Percentiles rank a stretch among this genome's conserved stretches.
Evolutionary conservation across 2,888 invertebrate genomes (phyloP).

Genomic region (Macrophya annulata): DNA sequence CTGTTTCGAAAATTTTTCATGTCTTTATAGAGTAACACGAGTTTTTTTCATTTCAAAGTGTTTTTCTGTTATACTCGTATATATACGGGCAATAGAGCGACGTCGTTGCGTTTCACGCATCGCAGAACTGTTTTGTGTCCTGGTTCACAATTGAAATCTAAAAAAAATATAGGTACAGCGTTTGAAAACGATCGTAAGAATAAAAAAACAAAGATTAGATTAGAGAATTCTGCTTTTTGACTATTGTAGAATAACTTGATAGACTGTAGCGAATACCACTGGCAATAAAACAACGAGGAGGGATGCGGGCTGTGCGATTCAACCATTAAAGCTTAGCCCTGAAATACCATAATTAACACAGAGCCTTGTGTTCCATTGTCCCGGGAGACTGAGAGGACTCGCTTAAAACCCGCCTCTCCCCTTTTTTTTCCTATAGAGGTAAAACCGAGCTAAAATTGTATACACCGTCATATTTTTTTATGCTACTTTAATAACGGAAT

Average conservation of each 20-base stretch:
- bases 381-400: neutral
- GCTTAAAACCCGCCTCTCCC: neutral
- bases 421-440: constrained; percentile 8
- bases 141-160: neutral
- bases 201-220: neutral
- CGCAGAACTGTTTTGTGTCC: neutral
- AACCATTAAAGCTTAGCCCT: constrained; percentile 31
- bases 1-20: neutral
- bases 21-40: neutral
- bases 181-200: neutral
- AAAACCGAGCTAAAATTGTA: constrained; percentile 12
- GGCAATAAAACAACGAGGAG: constrained; percentile 9
- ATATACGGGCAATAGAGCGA: neutral
- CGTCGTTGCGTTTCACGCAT: constrained; percentile 32
- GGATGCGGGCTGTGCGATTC: constrained; percentile 5
- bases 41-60: constrained; percentile 2
- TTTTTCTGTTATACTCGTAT: neutral
- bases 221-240: neutral
- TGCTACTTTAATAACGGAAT: constrained; percentile 45
- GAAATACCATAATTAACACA: constrained; percentile 44
- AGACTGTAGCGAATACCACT: neutral
- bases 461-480: constrained; percentile 24
- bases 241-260: neutral
- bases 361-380: constrained; percentile 43
- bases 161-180: neutral